These are phyloP conservation scores for Heliconius hermathena DNA, from an alignment of 1,140 invertebrate species.

Conservation along the genomic window DNA sequence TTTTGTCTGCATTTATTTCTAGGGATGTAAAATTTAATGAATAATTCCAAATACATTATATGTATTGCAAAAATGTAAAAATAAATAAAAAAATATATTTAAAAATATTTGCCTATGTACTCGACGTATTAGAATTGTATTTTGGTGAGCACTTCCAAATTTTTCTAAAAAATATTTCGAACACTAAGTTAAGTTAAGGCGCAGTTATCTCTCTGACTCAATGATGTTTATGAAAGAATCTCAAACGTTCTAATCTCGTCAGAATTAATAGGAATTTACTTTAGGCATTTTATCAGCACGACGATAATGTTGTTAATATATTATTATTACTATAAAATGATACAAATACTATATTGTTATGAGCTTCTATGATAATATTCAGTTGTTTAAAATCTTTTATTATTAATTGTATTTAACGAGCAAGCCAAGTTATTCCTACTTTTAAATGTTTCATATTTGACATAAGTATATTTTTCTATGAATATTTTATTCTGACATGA, in stretches of 20 bases:
- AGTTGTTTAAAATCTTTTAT: constrained; percentile 4
- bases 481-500: background rate
- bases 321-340: constrained; percentile 11
- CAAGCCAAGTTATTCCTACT: constrained; percentile 5
- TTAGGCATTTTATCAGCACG: constrained; percentile 23
- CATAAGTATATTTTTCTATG: constrained; percentile 6
- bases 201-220: constrained; percentile 56
- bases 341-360: constrained; percentile 14
- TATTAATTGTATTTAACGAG: constrained; percentile 1
- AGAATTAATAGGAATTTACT: constrained; percentile 21
- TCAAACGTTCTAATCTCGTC: constrained; percentile 46
- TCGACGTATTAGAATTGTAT: constrained; percentile 41
- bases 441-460: constrained; percentile 2
- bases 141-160: constrained; percentile 55
- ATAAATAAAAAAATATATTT: constrained; percentile 48
- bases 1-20: constrained; percentile 71
- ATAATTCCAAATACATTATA: constrained; percentile 19
- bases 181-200: constrained; percentile 59
- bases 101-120: constrained; percentile 40
- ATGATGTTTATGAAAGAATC: constrained; percentile 56
- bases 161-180: constrained; percentile 55
- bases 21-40: constrained; percentile 37
- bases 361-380: constrained; percentile 24
- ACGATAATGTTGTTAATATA: constrained; percentile 3
- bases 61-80: constrained; percentile 41